Evolutionary conservation across 2,888 invertebrate species (phyloP).

Genomic region (Apocheima hispidaria): DNA sequence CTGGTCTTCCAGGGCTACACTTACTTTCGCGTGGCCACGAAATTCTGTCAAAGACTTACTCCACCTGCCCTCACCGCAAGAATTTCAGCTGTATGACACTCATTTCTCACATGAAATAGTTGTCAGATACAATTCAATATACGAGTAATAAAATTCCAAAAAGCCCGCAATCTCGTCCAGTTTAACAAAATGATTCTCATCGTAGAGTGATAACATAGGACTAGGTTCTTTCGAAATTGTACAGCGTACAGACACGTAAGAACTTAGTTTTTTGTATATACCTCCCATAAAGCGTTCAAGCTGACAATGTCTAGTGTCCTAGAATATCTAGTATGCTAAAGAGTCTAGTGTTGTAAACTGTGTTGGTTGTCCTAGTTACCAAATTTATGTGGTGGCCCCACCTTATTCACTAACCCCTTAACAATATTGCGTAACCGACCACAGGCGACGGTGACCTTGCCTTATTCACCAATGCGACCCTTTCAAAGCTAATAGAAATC

Average conservation of each 20-base stretch:
- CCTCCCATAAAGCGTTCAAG: slow-evolving; percentile 33
- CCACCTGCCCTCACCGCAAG: too few species aligned
- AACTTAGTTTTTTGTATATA: slow-evolving; percentile 6
- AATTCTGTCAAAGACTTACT: too few species aligned
- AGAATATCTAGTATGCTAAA: too few species aligned
- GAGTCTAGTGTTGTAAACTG: slow-evolving; percentile 4
- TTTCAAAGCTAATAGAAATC: slow-evolving; percentile 31
- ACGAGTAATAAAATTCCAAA: neutral
- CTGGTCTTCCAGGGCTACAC: too few species aligned
- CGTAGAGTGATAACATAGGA: neutral
- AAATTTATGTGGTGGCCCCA: slow-evolving; percentile 17
- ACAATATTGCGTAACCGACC: slow-evolving; percentile 50
- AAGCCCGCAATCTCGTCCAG: neutral
- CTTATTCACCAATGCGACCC: slow-evolving; percentile 33
- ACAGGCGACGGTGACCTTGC: slow-evolving; percentile 40
- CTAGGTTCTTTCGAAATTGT: neutral
- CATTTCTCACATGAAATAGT: too few species aligned
- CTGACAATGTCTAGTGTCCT: too few species aligned
- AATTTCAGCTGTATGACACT: too few species aligned
- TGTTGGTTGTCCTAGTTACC: slow-evolving; percentile 23
- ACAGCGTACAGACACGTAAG: neutral
- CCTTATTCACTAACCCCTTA: slow-evolving; percentile 35
- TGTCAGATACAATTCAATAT: too few species aligned
- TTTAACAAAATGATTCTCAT: too few species aligned
- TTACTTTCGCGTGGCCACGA: too few species aligned